Evolutionary conservation across 2,797 vertebrate genomes (phyloP).

Genomic region (Eutrigla gurnardus): DNA sequence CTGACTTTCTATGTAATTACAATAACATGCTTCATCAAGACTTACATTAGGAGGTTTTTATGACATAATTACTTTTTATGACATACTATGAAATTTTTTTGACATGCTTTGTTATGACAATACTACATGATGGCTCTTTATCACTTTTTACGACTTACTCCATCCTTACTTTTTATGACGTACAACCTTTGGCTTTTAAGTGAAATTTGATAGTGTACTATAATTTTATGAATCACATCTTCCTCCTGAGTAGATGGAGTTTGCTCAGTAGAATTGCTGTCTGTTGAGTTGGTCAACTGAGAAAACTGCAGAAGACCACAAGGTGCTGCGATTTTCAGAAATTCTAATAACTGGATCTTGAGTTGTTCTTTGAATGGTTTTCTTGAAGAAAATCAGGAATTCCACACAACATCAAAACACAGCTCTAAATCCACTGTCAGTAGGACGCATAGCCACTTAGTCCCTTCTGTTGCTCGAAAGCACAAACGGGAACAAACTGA

Average conservation of each 20-base stretch:
- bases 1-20: no score
- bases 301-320: background rate
- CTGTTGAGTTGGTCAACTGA: background rate
- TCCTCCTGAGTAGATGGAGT: background rate
- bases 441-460: background rate
- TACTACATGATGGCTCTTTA: no score
- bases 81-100: background rate
- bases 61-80: background rate
- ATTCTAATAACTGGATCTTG: background rate
- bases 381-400: background rate
- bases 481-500: conserved; percentile 4
- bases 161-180: no score
- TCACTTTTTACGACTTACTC: no score
- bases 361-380: background rate
- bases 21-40: no score
- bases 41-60: no score
- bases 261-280: background rate
- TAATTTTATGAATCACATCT: no score
- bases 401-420: background rate
- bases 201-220: no score
- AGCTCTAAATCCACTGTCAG: conserved; percentile 1
- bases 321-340: background rate
- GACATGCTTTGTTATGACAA: no score
- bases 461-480: background rate
- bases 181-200: no score